Evolutionary conservation across 2,797 vertebrate species (phyloP), one percentile per base, ranked within the genome.

Genomic region (Echiichthys vipera): DNA sequence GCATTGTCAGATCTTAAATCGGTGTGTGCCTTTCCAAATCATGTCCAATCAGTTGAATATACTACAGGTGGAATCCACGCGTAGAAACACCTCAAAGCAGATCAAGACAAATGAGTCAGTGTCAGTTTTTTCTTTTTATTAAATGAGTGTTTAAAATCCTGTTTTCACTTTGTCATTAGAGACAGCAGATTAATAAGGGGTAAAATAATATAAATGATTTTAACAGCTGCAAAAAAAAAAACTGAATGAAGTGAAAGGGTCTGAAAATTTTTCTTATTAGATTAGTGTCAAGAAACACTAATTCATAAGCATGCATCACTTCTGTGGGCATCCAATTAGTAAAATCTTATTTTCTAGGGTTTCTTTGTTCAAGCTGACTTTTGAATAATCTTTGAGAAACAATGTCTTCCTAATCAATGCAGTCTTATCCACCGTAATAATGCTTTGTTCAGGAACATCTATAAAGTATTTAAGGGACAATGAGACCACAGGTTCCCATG

Each of bases 401-500:
- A 34, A 29, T 36, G 0, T 17, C 12, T 40, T 13, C 18, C 51
- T n/a, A 9, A 57, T 34, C 36, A 36, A 42, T 42, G 12, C 4
- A 5, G n/a, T 18, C 13, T 25, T 6, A 30, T 51, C 5, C n/a
- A 6, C 4, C 0, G 0, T 1, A 20, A 39, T n/a, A 2, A 10
- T 40, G 27, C 0, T 18, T n/a, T 43, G 1, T 58, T 45, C 3
- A 53, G 22, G 17, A 29, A 20, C 7, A 22, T 42, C 29, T 43
- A 6, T 37, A 32, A 57, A 51, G 54, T 11, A 0, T 11, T n/a
- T 40, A 5, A 20, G 30, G 51, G 13, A 30, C 0, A 2, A 53
- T 15, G 30, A 37, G 18, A 6, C 15, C 6, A 18, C 9, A 62
- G 39, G 22, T 36, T 70, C 3, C 4, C 22, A 3, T 54, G 11